Base-by-base conservation (phyloP, 2,797 vertebrate species). In the Crocidura indochinensis region DNA sequence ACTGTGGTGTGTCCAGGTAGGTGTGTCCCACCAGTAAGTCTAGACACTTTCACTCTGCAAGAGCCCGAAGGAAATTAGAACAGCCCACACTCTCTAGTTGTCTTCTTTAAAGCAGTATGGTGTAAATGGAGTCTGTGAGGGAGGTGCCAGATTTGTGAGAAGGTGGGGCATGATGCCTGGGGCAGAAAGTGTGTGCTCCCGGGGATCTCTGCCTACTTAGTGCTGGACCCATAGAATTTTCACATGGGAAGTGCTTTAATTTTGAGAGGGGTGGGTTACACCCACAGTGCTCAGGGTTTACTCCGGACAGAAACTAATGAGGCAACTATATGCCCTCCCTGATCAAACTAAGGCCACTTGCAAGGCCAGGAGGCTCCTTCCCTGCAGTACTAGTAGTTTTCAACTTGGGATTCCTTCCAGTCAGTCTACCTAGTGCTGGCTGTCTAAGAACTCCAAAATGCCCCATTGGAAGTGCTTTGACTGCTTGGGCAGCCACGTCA, bases 161-260 rank as follows among this genome's bases (percentile, higher is more conserved):
- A 3, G 6, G 86, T 29, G 29, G 24, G 15, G 1, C 4, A 12
- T 15, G 27, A 4, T 26, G 46, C 46, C 15, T 8, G 0, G 27
- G 14, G 51, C 0, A 1, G 8, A 27, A 27, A 15, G 17, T 6
- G 22, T 38, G 38, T 38, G 5, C 5, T 47, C 19, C 29, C 67
- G 8, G 0, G 0, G 10, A 11, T 44, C 38, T 82, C 62, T 22
- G 14, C 0, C 0, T 22, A 38, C 44, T 51, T 29, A 10, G 26
- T 64, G 31, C 27, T 19, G 74, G 29, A 31, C 0, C 0, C 60
- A n/a, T 68, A 64, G 24, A 9, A 65, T 19, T 47, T 67, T 20
- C 14, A 20, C 56, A 60, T 60, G 19, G 56, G 65, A 29, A 17
- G 65, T 68, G n/a, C n/a, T 68, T 67, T 29, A 2, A n/a, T 60